Percentiles rank a stretch among this genome's conserved stretches.
phyloP scores from a whole-genome alignment of 2,888 invertebrate genomes.

The Meteorus cinctellus region DNA sequence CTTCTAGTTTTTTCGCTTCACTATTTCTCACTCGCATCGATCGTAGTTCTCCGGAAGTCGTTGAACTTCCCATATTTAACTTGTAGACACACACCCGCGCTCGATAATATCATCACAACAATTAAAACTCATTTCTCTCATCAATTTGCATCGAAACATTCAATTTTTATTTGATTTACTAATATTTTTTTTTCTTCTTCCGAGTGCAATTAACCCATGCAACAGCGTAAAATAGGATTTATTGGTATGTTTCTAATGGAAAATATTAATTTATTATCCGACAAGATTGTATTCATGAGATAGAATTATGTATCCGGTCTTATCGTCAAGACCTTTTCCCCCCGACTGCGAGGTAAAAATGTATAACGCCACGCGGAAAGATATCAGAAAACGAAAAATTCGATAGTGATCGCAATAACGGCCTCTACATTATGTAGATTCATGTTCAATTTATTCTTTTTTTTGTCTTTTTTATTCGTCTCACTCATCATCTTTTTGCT shows the following conservation, averaged over 20 bases:
- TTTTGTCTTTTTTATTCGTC: no score
- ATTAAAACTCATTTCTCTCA: background rate
- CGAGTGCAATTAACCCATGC: background rate
- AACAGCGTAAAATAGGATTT: background rate
- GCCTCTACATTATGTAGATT: background rate
- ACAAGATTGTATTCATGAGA: constrained; percentile 4
- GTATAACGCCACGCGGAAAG: constrained; percentile 10
- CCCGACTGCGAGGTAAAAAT: constrained; percentile 4
- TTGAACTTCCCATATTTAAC: constrained; percentile 23
- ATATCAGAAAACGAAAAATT: constrained; percentile 14
- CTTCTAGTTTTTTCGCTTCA: constrained; percentile 10
- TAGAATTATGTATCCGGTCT: constrained; percentile 24
- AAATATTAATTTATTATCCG: background rate
- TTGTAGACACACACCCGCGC: background rate
- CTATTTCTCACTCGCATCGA: constrained; percentile 24
- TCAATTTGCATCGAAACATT: background rate
- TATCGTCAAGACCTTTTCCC: constrained; percentile 2
- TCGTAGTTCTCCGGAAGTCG: constrained; percentile 15
- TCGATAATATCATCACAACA: background rate
- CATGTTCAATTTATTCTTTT: background rate
- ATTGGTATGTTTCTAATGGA: background rate
- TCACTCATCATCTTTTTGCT: no score
- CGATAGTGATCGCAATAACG: constrained; percentile 1
- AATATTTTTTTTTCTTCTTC: background rate
- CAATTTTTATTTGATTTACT: background rate